Percentiles rank a stretch among this genome's conserved stretches.
Evolutionary conservation across 2,888 invertebrate genomes (phyloP).

Genomic region (Platerodrilus igneus): DNA sequence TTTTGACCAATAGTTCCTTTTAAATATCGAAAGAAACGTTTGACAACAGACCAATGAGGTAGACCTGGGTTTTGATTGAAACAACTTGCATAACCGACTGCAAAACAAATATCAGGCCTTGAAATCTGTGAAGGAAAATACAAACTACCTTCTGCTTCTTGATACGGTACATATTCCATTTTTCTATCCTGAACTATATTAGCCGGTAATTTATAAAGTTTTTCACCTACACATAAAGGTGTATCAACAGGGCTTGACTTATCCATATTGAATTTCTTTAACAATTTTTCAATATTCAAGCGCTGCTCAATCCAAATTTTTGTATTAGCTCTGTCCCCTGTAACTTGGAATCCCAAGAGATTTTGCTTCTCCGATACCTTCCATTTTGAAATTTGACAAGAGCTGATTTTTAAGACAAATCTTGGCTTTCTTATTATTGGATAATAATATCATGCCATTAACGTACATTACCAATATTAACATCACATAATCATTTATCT

Average conservation of each 20-base stretch:
- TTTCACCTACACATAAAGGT: not conserved
- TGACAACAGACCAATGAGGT: not conserved
- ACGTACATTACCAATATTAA: slow-evolving; percentile 1
- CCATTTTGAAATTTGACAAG: slow-evolving; percentile 2
- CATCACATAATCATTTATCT: not conserved
- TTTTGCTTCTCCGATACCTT: slow-evolving; percentile 1
- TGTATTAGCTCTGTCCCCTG: not conserved
- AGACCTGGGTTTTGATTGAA: not conserved
- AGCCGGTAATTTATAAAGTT: no score
- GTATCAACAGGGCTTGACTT: not conserved
- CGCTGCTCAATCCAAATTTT: slow-evolving; percentile 2
- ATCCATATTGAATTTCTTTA: no score
- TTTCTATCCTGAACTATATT: no score
- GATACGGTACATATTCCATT: no score
- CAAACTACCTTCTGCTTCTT: not conserved
- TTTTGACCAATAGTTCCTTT: not conserved
- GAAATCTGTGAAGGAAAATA: not conserved
- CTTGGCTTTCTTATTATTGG: no score
- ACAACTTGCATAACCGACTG: slow-evolving; percentile 3
- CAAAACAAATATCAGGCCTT: not conserved
- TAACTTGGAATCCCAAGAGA: not conserved
- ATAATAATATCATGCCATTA: no score
- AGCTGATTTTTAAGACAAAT: no score
- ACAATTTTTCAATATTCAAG: no score
- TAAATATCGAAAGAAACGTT: not conserved